phyloP scores from a whole-genome alignment of 2,888 invertebrate genomes.

The Brenthis ino region DNA sequence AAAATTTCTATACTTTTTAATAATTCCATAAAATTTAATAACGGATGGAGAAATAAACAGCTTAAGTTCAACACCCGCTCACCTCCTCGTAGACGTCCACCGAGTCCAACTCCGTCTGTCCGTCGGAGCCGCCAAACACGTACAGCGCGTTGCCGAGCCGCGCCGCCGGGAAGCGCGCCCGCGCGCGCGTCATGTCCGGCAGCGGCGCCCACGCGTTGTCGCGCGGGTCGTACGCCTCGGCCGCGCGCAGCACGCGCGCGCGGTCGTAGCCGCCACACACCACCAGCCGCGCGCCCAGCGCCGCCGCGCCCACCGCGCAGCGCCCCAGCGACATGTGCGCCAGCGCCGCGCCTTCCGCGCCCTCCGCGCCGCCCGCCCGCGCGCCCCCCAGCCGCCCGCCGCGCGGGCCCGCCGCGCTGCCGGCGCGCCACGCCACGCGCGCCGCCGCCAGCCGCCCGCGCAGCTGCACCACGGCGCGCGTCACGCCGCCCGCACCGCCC shows the following conservation, averaged over 20 bases:
- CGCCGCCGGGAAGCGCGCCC: slow-evolving; percentile 91
- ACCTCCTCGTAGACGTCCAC: slow-evolving; percentile 55
- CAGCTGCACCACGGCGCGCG: slow-evolving; percentile 47
- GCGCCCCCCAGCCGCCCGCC: slow-evolving; percentile 84
- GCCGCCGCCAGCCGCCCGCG: slow-evolving; percentile 48
- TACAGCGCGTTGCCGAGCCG: slow-evolving; percentile 85
- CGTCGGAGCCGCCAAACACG: slow-evolving; percentile 92
- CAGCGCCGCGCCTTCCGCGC: slow-evolving; percentile 66
- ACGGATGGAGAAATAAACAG: not conserved
- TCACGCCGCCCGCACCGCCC: slow-evolving; percentile 43
- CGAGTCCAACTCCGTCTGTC: slow-evolving; percentile 88
- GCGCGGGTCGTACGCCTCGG: slow-evolving; percentile 88
- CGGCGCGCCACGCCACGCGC: slow-evolving; percentile 48
- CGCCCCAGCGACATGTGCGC: slow-evolving; percentile 81
- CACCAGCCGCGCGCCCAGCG: slow-evolving; percentile 86
- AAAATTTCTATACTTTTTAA: no score
- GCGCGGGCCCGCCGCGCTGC: slow-evolving; percentile 85
- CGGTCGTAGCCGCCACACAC: slow-evolving; percentile 93
- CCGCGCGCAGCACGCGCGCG: slow-evolving; percentile 89
- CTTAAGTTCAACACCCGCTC: no score
- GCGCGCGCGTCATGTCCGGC: slow-evolving; percentile 87
- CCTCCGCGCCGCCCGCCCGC: slow-evolving; percentile 77
- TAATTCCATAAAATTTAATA: not conserved
- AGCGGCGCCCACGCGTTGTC: slow-evolving; percentile 86
- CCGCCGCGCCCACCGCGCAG: slow-evolving; percentile 89